Evolutionary conservation across 2,888 invertebrate genomes (phyloP), one percentile per base, ranked within the genome.

Genomic region (Lepidochitona cinerea): DNA sequence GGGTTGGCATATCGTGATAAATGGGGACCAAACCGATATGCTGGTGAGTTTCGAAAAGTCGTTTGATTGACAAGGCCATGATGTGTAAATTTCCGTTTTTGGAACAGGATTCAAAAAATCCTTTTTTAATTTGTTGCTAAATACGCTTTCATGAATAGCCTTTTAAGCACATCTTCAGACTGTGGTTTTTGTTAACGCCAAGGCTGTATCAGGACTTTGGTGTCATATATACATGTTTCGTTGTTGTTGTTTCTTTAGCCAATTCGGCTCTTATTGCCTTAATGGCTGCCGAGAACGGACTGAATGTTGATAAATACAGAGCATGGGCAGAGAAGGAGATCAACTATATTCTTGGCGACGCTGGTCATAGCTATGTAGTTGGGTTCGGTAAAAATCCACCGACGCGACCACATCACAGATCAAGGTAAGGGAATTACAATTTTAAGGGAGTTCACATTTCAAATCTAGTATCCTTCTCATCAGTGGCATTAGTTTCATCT

Each of bases 291-390:
- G 82, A 84, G 0, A 75, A 79, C 18, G 87, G 87, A 1, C 75
- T 88, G 1, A 73, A 81, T 18, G 70, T 84, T 2, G 75, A 72
- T n/a, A 75, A 77, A 23, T 83, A 81, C 70, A 76, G 81, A 18
- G 77, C 79, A 37, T 88, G 82, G 78, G 88, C 88, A 26, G 79
- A 81, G 76, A 78, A 76, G 32, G 85, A 87, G 74, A 85, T 89
- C n/a, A 79, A 88, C 75, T 89, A 88, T 75, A 83, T 86, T 54
- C 79, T 88, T 4, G 88, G 88, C 32, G 85, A 86, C 67, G 82
- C 84, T 35, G 81, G 81, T 35, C 79, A 80, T 68, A 86, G 86
- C 71, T 86, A 77, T 59, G 83, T 84, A 70, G 81, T 86, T n/a
- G 88, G 87, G 0, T 87, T 79, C 71, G 87, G 87, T 6, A 70